Evolutionary conservation across 1,140 invertebrate species (phyloP).

Genomic region (Drosophila lowei): DNA sequence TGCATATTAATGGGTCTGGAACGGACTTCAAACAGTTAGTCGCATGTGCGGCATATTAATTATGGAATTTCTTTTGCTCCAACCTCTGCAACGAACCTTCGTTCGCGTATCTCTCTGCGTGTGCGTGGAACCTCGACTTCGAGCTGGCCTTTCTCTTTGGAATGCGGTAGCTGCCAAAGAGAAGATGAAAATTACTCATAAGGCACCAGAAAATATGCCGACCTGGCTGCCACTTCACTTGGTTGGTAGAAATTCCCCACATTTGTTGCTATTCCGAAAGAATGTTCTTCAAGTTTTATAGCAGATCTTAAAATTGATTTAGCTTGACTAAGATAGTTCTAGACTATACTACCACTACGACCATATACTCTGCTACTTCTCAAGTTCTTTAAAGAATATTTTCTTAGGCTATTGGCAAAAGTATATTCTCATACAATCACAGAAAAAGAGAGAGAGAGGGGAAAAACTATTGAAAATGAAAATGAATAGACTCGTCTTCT

Average conservation of each 20-base stretch:
- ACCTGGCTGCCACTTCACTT: slow-evolving; percentile 16
- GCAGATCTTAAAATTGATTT: neutral
- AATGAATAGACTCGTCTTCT: neutral
- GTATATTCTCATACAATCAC: neutral
- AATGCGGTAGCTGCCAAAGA: slow-evolving; percentile 69
- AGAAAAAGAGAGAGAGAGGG: neutral
- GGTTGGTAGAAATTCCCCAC: slow-evolving; percentile 16
- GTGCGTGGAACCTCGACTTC: slow-evolving; percentile 6
- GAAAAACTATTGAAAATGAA: neutral
- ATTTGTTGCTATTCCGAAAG: slow-evolving; percentile 6
- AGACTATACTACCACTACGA: neutral
- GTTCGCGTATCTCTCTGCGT: neutral
- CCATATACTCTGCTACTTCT: too few relatives aligned
- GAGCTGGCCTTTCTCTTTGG: slow-evolving; percentile 69
- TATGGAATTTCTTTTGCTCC: slow-evolving; percentile 64
- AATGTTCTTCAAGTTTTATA: slow-evolving; percentile 6
- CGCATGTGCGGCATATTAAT: slow-evolving; percentile 74
- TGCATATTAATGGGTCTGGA: slow-evolving; percentile 65
- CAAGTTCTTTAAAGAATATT: too few relatives aligned
- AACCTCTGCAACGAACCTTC: too few relatives aligned
- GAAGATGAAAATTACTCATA: slow-evolving; percentile 37
- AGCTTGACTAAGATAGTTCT: neutral
- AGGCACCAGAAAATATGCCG: slow-evolving; percentile 44
- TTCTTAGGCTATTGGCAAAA: too few relatives aligned
- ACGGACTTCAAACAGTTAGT: slow-evolving; percentile 64